Conservation (phyloP, 1,140 invertebrate species). For the Ips nitidus region DNA sequence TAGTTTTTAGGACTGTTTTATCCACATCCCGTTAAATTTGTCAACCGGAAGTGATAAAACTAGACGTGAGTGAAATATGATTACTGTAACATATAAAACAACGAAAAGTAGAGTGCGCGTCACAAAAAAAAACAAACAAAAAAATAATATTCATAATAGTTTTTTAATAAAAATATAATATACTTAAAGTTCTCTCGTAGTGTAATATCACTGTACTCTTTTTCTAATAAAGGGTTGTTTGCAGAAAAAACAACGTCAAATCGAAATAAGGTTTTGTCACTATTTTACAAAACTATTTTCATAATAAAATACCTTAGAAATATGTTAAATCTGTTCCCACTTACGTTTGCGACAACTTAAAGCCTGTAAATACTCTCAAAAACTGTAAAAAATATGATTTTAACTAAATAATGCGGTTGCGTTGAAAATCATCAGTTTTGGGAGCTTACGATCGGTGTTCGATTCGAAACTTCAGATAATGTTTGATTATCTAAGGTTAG, state of each 20-base stretch:
- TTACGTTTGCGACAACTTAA: too few relatives aligned
- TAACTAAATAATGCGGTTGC: not conserved
- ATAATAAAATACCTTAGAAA: not conserved
- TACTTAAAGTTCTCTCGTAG: not conserved
- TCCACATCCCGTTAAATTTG: not conserved
- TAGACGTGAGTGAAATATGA: not conserved
- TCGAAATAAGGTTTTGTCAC: not conserved
- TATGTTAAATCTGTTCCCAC: not conserved
- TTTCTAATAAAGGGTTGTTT: not conserved
- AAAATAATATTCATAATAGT: constrained; percentile 2
- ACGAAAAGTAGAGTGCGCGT: constrained; percentile 2
- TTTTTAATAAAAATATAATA: not conserved
- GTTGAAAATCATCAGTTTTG: too few relatives aligned
- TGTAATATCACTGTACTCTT: not conserved
- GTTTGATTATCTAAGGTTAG: too few relatives aligned
- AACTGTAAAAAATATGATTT: not conserved
- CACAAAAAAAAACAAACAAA: not conserved
- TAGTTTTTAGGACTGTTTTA: not conserved
- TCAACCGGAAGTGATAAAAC: not conserved
- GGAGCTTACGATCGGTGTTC: too few relatives aligned
- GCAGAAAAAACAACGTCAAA: not conserved
- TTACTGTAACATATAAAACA: constrained; percentile 34
- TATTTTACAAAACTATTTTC: not conserved
- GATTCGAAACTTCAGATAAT: too few relatives aligned
- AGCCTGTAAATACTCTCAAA: not conserved